Percentiles rank a stretch among this genome's conserved stretches.
Evolutionary conservation across 2,888 invertebrate species (phyloP).

Genomic region (Cerceris rybyensis): DNA sequence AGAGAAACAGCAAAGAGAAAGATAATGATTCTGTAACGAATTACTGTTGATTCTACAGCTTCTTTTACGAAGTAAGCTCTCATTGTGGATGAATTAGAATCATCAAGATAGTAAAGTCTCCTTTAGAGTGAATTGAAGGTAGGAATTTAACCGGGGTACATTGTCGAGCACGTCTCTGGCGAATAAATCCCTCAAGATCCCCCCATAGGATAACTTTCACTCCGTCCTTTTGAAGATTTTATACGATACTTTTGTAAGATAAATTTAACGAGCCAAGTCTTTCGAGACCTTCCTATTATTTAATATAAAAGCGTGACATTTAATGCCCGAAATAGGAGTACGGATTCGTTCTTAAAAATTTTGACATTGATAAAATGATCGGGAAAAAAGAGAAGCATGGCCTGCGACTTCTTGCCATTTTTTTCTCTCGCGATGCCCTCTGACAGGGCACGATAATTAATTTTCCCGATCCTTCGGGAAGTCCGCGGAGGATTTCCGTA

Average conservation of each 20-base stretch:
- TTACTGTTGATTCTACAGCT: constrained; percentile 22
- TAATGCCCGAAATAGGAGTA: background rate
- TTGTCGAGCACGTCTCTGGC: constrained; percentile 59
- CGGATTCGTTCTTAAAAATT: background rate
- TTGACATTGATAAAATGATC: background rate
- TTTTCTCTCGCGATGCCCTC: too few species aligned
- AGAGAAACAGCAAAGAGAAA: background rate
- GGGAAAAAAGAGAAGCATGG: background rate
- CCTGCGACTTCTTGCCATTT: too few species aligned
- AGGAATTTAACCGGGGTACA: constrained; percentile 52
- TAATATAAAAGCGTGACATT: background rate
- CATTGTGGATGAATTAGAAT: constrained; percentile 54
- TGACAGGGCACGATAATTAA: too few species aligned
- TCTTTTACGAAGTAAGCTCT: constrained; percentile 30
- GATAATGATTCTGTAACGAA: constrained; percentile 22
- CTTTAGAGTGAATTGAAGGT: constrained; percentile 49
- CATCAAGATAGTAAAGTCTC: constrained; percentile 54
- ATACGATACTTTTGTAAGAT: constrained; percentile 40
- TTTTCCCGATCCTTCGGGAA: too few species aligned
- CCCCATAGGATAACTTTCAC: constrained; percentile 50
- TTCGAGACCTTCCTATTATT: background rate
- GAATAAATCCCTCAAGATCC: constrained; percentile 58
- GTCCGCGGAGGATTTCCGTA: too few species aligned
- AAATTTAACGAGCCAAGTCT: constrained; percentile 43
- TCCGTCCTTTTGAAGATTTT: constrained; percentile 43